Percentiles rank a stretch among this genome's conserved stretches.
Conservation (phyloP, 1,140 invertebrate species). For the Zaprionus nigranus region DNA sequence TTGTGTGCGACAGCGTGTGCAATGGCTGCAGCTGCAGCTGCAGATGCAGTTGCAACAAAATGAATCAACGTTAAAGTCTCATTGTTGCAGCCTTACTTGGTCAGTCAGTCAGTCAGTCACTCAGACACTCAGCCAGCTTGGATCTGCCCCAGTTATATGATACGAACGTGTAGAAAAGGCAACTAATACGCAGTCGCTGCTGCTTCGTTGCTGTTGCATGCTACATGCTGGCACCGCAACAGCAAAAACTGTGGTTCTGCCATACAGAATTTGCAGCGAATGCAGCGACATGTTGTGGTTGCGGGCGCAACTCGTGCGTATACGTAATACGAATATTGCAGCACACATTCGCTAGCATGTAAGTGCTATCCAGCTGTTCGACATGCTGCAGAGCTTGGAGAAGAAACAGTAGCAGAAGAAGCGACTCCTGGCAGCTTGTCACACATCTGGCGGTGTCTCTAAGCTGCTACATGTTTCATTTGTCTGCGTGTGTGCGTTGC, state of each 20-base stretch:
- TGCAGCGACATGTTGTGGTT: constrained; percentile 55
- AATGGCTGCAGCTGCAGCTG: not conserved
- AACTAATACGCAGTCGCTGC: not conserved
- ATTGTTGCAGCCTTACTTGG: not conserved
- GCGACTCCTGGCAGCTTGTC: not conserved
- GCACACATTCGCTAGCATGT: not conserved
- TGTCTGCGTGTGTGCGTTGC: not conserved
- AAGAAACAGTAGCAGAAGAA: constrained; percentile 2
- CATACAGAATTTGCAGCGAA: constrained; percentile 20
- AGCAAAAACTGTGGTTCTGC: constrained; percentile 23
- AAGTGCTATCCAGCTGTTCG: constrained; percentile 4
- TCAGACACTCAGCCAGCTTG: not conserved
- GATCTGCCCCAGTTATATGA: not conserved
- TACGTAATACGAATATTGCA: constrained; percentile 68
- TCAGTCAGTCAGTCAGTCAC: not conserved
- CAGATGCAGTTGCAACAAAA: constrained; percentile 1
- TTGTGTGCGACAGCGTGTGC: not conserved
- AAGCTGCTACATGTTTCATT: not conserved
- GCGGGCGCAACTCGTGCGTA: constrained; percentile 56
- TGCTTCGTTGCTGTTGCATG: not conserved
- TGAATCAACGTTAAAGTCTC: not conserved
- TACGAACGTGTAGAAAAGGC: not conserved
- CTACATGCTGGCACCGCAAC: constrained; percentile 10
- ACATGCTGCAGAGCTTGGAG: constrained; percentile 18
- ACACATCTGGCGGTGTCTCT: not conserved